These are phyloP conservation scores for Ennomos fuscantarius DNA, from an alignment of 2,888 invertebrate genomes.

Conservation along the genomic window DNA sequence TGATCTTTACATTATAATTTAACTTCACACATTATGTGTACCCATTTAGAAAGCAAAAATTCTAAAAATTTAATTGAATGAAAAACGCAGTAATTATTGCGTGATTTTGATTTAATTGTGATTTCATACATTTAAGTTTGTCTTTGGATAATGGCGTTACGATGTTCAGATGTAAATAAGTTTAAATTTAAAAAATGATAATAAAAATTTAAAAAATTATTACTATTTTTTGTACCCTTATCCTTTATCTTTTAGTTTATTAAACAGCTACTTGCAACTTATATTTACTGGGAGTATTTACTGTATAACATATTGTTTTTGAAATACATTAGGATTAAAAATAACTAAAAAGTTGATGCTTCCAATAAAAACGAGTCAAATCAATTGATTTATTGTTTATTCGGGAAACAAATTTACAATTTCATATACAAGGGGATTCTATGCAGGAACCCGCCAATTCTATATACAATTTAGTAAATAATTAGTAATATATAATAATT, in stretches of 20 bases:
- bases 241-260: neutral
- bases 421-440: slow-evolving; percentile 62
- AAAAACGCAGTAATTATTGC: slow-evolving; percentile 45
- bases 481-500: slow-evolving; percentile 38
- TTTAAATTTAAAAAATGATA: slow-evolving; percentile 59
- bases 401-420: slow-evolving; percentile 76
- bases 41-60: slow-evolving; percentile 58
- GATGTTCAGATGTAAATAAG: slow-evolving; percentile 71
- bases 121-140: slow-evolving; percentile 71
- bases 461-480: slow-evolving; percentile 36
- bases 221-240: slow-evolving; percentile 32
- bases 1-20: slow-evolving; percentile 33
- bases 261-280: no score
- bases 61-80: slow-evolving; percentile 57
- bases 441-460: slow-evolving; percentile 43
- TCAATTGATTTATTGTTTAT: slow-evolving; percentile 54
- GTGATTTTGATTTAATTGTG: slow-evolving; percentile 72
- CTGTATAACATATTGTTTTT: no score
- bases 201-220: slow-evolving; percentile 70
- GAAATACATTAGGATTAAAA: no score
- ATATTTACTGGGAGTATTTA: no score
- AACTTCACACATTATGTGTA: slow-evolving; percentile 22
- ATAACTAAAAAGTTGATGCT: neutral
- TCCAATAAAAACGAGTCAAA: slow-evolving; percentile 20
- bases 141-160: slow-evolving; percentile 67